Percentiles rank a stretch among this genome's conserved stretches.
These are phyloP conservation scores for Brachionus calyciflorus DNA, from an alignment of 1,140 invertebrate species.

Conservation along the genomic window DNA sequence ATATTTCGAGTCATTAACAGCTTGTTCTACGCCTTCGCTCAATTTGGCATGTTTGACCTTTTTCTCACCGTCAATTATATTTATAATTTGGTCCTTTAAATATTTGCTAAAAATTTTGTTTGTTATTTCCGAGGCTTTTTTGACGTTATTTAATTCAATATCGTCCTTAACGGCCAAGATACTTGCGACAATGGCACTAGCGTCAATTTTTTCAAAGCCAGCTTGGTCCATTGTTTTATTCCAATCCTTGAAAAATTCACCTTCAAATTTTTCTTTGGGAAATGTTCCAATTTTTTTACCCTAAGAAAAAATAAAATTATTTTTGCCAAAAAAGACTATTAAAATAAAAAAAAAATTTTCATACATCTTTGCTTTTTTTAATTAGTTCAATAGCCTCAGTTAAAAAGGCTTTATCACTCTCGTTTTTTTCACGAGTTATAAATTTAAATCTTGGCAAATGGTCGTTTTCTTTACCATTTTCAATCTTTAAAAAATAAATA, in stretches of 20 bases:
- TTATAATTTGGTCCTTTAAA: slow-evolving; percentile 94
- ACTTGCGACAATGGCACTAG: slow-evolving; percentile 77
- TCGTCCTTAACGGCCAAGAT: slow-evolving; percentile 94
- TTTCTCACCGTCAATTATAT: slow-evolving; percentile 91
- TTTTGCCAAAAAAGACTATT: no score
- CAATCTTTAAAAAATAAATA: neutral
- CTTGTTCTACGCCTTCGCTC: slow-evolving; percentile 86
- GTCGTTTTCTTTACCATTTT: slow-evolving; percentile 45
- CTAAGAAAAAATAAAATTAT: no score
- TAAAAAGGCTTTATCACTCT: slow-evolving; percentile 6
- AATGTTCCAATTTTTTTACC: slow-evolving; percentile 39
- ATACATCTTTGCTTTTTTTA: slow-evolving; percentile 37
- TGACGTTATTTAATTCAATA: slow-evolving; percentile 81
- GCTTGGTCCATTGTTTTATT: slow-evolving; percentile 28
- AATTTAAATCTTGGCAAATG: slow-evolving; percentile 44
- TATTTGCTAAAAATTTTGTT: slow-evolving; percentile 93
- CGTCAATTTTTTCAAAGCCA: slow-evolving; percentile 64
- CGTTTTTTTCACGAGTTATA: slow-evolving; percentile 43
- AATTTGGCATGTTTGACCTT: slow-evolving; percentile 86
- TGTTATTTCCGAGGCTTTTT: slow-evolving; percentile 86
- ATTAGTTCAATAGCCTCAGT: slow-evolving; percentile 37
- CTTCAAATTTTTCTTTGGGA: slow-evolving; percentile 43
- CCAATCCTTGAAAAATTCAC: slow-evolving; percentile 46
- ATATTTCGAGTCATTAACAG: slow-evolving; percentile 80
- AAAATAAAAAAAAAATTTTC: neutral